Conservation (phyloP, 2,888 invertebrate species). For the Papilio elwesi region DNA sequence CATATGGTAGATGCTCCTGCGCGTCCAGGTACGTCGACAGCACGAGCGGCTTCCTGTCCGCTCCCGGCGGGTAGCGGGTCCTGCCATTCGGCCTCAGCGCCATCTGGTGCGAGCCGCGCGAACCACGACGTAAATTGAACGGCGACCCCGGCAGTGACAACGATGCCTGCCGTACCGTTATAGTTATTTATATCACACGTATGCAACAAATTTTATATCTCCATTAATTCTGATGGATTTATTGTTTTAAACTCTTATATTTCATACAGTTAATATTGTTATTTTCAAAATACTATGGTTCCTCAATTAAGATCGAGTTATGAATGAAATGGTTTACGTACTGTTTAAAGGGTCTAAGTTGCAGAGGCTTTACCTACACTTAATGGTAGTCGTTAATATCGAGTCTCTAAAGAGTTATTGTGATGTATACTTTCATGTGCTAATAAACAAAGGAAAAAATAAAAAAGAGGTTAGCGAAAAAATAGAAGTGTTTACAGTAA, state of each 20-base stretch:
- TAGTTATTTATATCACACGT: constrained; percentile 43
- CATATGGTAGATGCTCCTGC: constrained; percentile 97
- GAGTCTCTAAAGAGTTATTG: constrained; percentile 51
- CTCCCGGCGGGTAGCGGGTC: constrained; percentile 91
- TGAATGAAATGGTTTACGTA: constrained; percentile 50
- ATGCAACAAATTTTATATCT: constrained; percentile 11
- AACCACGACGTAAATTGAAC: constrained; percentile 95
- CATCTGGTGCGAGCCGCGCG: constrained; percentile 96
- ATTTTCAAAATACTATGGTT: constrained; percentile 54
- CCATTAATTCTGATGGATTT: constrained; percentile 14
- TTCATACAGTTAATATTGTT: constrained; percentile 18
- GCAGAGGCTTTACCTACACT: constrained; percentile 75
- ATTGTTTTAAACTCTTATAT: background rate
- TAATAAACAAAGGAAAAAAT: constrained; percentile 77
- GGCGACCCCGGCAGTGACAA: constrained; percentile 98
- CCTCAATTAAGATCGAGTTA: constrained; percentile 79
- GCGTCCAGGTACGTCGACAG: constrained; percentile 97
- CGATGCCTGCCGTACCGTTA: constrained; percentile 89
- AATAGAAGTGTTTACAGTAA: constrained; percentile 58
- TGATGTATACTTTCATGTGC: constrained; percentile 79
- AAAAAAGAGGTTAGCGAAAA: constrained; percentile 55
- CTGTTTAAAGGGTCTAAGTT: constrained; percentile 56
- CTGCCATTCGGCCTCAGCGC: constrained; percentile 92
- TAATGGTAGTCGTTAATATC: constrained; percentile 54
- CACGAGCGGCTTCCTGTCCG: constrained; percentile 96